phyloP scores from a whole-genome alignment of 2,888 invertebrate genomes.

The Trachelus stipa region DNA sequence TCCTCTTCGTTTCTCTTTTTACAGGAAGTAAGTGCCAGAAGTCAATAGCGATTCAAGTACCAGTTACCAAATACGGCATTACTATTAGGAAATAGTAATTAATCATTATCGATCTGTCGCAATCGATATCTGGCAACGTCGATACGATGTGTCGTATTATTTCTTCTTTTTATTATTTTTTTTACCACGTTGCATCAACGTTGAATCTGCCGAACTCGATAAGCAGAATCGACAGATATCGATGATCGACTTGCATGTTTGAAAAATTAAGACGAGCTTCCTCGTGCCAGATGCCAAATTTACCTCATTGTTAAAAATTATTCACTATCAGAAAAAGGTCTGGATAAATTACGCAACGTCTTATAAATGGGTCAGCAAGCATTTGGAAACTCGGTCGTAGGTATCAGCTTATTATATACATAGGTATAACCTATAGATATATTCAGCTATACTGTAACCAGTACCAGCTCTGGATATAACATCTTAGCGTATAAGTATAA shows the following conservation, averaged over 20 bases:
- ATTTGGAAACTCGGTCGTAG: background rate
- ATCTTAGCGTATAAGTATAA: background rate
- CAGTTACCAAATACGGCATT: slow-evolving; percentile 7
- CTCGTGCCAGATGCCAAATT: background rate
- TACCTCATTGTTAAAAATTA: background rate
- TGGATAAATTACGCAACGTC: background rate
- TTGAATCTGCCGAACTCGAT: background rate
- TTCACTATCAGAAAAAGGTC: background rate
- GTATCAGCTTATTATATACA: background rate
- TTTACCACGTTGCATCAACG: background rate
- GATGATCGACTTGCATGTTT: background rate
- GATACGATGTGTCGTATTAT: background rate
- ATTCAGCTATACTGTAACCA: background rate
- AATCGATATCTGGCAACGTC: background rate
- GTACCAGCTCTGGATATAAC: background rate
- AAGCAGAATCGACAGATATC: background rate
- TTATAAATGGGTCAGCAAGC: background rate
- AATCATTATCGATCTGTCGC: background rate
- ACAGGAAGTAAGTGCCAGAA: slow-evolving; percentile 69
- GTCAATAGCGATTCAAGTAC: background rate
- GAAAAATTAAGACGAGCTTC: background rate
- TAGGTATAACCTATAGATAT: background rate
- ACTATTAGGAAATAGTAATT: background rate
- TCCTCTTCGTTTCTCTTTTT: slow-evolving; percentile 62
- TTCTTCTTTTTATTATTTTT: background rate